These are phyloP conservation scores for Drosophila biarmipes DNA, from an alignment of 1,140 invertebrate genomes.

Conservation along the genomic window DNA sequence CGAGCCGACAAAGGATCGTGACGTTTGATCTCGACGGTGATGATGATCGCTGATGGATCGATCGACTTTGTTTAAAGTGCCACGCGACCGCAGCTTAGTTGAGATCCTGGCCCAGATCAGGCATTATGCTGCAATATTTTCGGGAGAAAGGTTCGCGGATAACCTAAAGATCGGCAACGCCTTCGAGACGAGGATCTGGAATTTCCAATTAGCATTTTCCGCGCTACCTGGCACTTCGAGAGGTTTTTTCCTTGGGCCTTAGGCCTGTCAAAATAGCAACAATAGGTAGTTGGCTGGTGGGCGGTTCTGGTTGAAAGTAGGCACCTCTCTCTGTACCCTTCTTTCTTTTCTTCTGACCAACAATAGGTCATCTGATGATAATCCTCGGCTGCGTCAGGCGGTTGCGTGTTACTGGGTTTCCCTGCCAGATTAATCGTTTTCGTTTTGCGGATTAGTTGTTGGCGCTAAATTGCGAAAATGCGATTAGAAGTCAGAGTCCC, in stretches of 20 bases:
- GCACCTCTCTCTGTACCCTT: slow-evolving; percentile 8
- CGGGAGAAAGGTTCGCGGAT: slow-evolving; percentile 56
- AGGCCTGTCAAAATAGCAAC: slow-evolving; percentile 76
- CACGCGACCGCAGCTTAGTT: slow-evolving; percentile 68
- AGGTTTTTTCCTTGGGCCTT: slow-evolving; percentile 4
- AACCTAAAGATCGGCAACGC: slow-evolving; percentile 70
- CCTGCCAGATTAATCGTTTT: slow-evolving; percentile 75
- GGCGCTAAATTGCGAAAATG: slow-evolving; percentile 82
- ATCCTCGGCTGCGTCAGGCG: slow-evolving; percentile 37
- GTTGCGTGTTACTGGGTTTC: slow-evolving; percentile 38
- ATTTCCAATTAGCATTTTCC: slow-evolving; percentile 73
- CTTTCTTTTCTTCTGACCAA: slow-evolving; percentile 18
- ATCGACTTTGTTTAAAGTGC: slow-evolving; percentile 41
- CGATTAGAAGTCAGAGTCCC: slow-evolving; percentile 52
- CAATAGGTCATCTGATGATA: slow-evolving; percentile 75
- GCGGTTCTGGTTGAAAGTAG: slow-evolving; percentile 68
- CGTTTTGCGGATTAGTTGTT: slow-evolving; percentile 75
- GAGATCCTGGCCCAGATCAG: slow-evolving; percentile 21
- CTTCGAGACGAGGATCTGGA: slow-evolving; percentile 14
- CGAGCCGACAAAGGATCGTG: slow-evolving; percentile 60
- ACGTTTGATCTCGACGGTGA: slow-evolving; percentile 71
- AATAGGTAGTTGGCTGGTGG: slow-evolving; percentile 49
- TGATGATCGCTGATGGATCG: slow-evolving; percentile 68
- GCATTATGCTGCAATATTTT: slow-evolving; percentile 69
- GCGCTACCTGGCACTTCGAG: slow-evolving; percentile 53